These are phyloP conservation scores for Otis tarda DNA, from an alignment of 2,113 vertebrate species.

Conservation along the genomic window DNA sequence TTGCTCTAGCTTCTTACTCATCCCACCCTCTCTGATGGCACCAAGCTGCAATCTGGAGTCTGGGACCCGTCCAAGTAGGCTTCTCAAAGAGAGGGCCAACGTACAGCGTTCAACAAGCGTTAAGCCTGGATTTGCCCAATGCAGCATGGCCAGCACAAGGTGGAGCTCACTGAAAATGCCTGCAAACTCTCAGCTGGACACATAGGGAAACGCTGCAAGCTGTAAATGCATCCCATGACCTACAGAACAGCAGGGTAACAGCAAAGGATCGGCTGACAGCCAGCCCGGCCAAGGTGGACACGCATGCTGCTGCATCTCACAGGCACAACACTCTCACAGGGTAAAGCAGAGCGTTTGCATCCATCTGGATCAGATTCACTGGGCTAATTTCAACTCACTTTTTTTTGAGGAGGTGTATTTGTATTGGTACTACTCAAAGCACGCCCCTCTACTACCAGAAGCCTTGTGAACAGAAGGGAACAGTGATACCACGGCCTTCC, in stretches of 20 bases:
- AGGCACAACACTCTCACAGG: not conserved
- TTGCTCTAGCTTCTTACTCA: not conserved
- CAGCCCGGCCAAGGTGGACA: not conserved
- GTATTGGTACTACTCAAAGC: not conserved
- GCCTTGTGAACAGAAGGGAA: not conserved
- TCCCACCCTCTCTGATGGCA: not conserved
- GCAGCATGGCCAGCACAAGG: accelerated
- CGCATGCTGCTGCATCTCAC: not conserved
- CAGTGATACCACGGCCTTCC: not conserved
- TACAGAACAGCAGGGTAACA: not conserved
- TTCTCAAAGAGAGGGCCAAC: not conserved
- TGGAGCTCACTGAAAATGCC: not conserved
- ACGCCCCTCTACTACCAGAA: not conserved
- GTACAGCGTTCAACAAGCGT: not conserved
- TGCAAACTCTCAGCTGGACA: not conserved
- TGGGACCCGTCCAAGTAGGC: not conserved
- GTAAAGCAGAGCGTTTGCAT: not conserved
- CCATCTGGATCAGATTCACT: not conserved
- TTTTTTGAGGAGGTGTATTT: not conserved
- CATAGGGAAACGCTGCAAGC: accelerated
- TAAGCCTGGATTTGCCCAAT: not conserved
- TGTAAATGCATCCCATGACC: not conserved
- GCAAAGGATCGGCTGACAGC: accelerated
- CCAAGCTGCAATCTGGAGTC: not conserved
- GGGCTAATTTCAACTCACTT: not conserved